Evolutionary conservation across 1,140 invertebrate species (phyloP).

Genomic region (Cecropterus lyciades): DNA sequence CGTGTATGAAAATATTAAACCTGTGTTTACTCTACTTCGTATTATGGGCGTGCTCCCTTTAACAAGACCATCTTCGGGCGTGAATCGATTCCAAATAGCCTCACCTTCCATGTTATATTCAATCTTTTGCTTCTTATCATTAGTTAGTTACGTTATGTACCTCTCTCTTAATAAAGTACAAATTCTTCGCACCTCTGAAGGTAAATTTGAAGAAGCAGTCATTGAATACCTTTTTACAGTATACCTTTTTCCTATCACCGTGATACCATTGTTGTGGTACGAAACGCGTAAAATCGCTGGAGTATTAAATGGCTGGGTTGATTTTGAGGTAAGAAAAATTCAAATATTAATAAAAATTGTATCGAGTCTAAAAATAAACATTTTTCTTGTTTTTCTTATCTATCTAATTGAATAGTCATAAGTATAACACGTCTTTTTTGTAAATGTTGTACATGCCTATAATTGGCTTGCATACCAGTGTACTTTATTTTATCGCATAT

Average conservation of each 20-base stretch:
- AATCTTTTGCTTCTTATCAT: conserved; percentile 74
- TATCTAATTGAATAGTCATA: no score
- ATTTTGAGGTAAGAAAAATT: conserved; percentile 83
- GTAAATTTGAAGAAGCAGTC: conserved; percentile 88
- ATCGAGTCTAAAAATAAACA: no score
- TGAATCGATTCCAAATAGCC: conserved; percentile 78
- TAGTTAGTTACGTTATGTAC: conserved; percentile 85
- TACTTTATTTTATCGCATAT: no score
- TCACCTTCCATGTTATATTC: conserved; percentile 85
- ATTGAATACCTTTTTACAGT: conserved; percentile 88
- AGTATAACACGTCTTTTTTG: no score
- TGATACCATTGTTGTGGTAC: conserved; percentile 86
- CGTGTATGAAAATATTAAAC: conserved; percentile 85
- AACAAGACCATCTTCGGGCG: conserved; percentile 69
- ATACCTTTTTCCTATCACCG: conserved; percentile 86
- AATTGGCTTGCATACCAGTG: no score
- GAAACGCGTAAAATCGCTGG: conserved; percentile 86
- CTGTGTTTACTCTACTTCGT: conserved; percentile 84
- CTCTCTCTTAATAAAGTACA: conserved; percentile 86
- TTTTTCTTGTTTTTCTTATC: no score
- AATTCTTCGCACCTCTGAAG: conserved; percentile 85
- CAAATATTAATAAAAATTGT: background rate
- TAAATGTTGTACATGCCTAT: no score
- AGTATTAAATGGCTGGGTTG: conserved; percentile 86
- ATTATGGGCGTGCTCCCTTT: conserved; percentile 86